Base-by-base conservation (phyloP, 2,888 invertebrate genomes). In the Drosophila monieri region DNA sequence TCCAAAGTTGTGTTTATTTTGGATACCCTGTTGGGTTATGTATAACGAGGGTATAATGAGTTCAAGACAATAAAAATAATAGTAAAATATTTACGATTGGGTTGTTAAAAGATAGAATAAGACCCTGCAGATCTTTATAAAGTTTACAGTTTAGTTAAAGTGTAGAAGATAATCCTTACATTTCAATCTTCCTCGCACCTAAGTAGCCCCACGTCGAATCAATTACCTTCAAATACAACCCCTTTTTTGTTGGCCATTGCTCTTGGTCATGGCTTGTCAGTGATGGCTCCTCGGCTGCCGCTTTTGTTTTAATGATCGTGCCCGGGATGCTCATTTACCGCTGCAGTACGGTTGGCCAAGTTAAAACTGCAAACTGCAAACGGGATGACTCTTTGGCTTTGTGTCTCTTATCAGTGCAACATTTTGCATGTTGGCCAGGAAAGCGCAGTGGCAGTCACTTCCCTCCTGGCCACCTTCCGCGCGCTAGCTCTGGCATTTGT, bases 281-380 rank as follows among this genome's bases (percentile, higher is more conserved):
- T 78, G 85, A 76, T 73, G 79, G 79, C 70, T 68, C 23, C 65
- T 51, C 51, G 65, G 47, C 84, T 78, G 87, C 87, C 88, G 90
- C 88, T 85, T 90, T 87, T 88, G 87, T 90, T 90, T 89, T 90
- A 90, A 90, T 90, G 90, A 89, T 77, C 86, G 76, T 85, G 88
- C 83, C 77, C 62, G 74, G 48, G 56, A 57, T 70, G 73, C 78
- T 71, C 72, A 75, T 67, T 79, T 67, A 58, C 51, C 73, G 51
- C 74, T 65, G 64, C 61, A 51, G 59, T 69, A 51, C 6, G 12
- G 6, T 35, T 35, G 64, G 48, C 73, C 77, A 83, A 80, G 69
- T 79, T 68, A 68, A 30, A 39, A 21, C 77, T 73, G 73, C 58
- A 15, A 39, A 49, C 46, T 48, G 47, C 25, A 57, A 25, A 32